Evolutionary conservation across 92 coral and sea anemone genomes (phyloP).

Genomic region (Palythoa grandiflora): DNA sequence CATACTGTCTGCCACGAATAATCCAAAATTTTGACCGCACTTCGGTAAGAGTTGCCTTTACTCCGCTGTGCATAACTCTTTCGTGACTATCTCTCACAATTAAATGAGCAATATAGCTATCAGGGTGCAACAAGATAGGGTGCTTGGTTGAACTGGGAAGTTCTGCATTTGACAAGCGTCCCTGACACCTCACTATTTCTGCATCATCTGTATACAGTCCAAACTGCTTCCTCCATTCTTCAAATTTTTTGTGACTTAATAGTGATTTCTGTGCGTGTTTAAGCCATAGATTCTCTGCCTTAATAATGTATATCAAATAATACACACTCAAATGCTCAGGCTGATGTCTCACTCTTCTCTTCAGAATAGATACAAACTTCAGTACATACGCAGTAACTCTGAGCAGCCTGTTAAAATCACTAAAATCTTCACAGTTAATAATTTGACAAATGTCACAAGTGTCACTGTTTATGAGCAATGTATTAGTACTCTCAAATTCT

Average conservation of each 20-base stretch:
- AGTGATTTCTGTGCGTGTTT: not conserved
- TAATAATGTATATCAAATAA: not conserved
- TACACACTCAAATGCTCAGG: not conserved
- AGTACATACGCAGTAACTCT: not conserved
- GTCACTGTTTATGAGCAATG: not conserved
- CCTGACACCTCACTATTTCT: not conserved
- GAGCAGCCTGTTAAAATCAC: not conserved
- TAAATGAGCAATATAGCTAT: not conserved
- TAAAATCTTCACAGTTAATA: not conserved
- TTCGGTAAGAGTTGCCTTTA: conserved; percentile 47
- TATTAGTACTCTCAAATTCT: not conserved
- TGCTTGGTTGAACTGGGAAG: not conserved
- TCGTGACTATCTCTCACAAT: not conserved
- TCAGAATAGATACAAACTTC: not conserved
- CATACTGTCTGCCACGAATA: conserved; percentile 46
- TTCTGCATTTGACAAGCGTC: not conserved
- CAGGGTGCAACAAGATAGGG: not conserved
- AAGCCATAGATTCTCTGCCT: not conserved
- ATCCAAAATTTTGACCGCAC: conserved; percentile 41
- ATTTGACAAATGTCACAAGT: not conserved
- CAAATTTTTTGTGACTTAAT: not conserved
- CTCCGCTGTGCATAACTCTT: conserved; percentile 14
- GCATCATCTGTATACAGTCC: conserved; percentile 1
- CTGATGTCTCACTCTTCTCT: not conserved
- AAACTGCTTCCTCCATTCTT: conserved; percentile 8